Conservation (phyloP, 30 jellyfish, hydroid and myxozoan genomes). For the Hydractinia symbiolongicarpus region DNA sequence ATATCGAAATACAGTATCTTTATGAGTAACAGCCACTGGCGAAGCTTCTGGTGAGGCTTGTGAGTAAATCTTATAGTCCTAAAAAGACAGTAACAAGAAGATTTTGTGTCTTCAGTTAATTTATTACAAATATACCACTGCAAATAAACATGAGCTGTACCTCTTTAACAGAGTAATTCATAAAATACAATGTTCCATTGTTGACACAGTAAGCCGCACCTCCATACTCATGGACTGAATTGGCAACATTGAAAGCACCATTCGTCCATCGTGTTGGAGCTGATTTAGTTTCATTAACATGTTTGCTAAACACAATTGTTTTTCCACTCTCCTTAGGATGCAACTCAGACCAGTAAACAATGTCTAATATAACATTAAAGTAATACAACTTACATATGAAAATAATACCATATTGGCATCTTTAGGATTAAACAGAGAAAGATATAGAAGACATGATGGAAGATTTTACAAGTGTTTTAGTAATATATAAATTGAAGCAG, state of each 20-base stretch:
- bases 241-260: conserved; percentile 24
- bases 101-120: too few species aligned
- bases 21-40: conserved; percentile 11
- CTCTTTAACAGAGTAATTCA: conserved; percentile 45
- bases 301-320: conserved; percentile 42
- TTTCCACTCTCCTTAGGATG: conserved; percentile 79
- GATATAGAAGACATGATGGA: too few species aligned
- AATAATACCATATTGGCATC: too few species aligned
- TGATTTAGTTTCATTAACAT: conserved; percentile 19
- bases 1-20: conserved; percentile 32
- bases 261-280: conserved; percentile 53
- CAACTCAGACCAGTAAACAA: conserved; percentile 72
- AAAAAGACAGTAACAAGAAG: not conserved
- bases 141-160: not conserved
- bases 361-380: conserved; percentile 22
- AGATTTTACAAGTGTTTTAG: too few species aligned
- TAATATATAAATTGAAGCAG: too few species aligned
- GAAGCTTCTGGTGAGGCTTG: conserved; percentile 9
- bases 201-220: conserved; percentile 75
- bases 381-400: too few species aligned
- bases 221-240: conserved; percentile 84
- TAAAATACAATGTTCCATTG: conserved; percentile 51
- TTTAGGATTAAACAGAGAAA: too few species aligned
- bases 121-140: too few species aligned
- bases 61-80: conserved; percentile 34